phyloP scores from a whole-genome alignment of 2,113 vertebrate genomes.

The Brienomyrus brachyistius region DNA sequence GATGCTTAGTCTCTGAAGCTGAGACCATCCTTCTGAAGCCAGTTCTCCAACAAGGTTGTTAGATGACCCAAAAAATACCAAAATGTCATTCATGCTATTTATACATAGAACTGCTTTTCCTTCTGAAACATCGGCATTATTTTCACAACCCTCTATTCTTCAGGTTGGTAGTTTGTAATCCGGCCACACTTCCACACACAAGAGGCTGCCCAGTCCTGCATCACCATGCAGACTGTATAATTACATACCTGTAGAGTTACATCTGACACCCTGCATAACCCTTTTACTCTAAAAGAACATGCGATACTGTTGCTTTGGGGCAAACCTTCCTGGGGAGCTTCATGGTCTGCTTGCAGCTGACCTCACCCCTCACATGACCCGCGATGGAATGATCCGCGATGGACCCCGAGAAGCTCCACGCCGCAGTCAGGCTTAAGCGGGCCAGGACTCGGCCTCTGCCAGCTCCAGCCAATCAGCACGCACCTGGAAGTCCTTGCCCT shows the following conservation, averaged over 20 bases:
- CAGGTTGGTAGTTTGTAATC: background rate
- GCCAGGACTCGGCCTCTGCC: background rate
- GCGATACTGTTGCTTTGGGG: background rate
- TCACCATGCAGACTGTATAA: too few relatives aligned
- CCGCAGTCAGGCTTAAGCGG: background rate
- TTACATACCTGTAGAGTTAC: too few relatives aligned
- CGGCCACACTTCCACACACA: background rate
- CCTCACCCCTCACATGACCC: background rate
- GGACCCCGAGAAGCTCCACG: background rate
- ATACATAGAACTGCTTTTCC: too few relatives aligned
- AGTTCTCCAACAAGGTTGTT: background rate
- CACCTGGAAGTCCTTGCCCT: slow-evolving; percentile 72
- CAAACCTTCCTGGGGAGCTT: background rate
- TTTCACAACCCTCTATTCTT: background rate
- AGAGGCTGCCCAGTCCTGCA: too few relatives aligned
- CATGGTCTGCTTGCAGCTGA: background rate
- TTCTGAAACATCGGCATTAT: background rate
- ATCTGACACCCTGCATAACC: too few relatives aligned
- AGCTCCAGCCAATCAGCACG: background rate
- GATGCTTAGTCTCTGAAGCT: background rate
- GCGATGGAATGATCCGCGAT: background rate
- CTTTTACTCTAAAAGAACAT: too few relatives aligned
- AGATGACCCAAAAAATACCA: background rate
- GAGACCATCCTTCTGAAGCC: background rate
- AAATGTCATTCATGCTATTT: background rate